Base-by-base conservation (phyloP, 2,888 invertebrate species). In the Icerya purchasi region DNA sequence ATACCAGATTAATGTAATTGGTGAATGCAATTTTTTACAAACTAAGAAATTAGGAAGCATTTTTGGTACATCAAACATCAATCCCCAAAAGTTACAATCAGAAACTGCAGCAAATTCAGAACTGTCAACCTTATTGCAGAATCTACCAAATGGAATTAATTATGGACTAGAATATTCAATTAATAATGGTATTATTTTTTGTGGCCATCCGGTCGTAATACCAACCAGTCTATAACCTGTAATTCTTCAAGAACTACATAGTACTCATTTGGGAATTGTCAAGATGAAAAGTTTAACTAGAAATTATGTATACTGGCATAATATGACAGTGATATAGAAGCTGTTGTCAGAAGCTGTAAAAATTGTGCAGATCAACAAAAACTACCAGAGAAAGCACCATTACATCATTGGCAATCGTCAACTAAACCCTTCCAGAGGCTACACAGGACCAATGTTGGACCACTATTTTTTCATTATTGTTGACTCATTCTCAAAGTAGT, bases 241-340 rank as follows among this genome's bases (percentile, higher is more conserved):
- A n/a, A n/a, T n/a, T n/a, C n/a, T n/a, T n/a, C n/a, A n/a, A n/a
- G n/a, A n/a, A n/a, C n/a, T n/a, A n/a, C n/a, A n/a, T n/a, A n/a
- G n/a, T n/a, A n/a, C n/a, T n/a, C n/a, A n/a, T n/a, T n/a, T n/a
- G n/a, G n/a, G n/a, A n/a, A n/a, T 67, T 14, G 64, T 64, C 2
- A 66, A 65, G 49, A 68, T 67, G 65, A 67, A 68, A 56, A 53
- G 62, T 5, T 50, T 67, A 8, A 66, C 66, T n/a, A 58, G 67
- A 22, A 63, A 64, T 2, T 66, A 66, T 55, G 64, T 66, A 21
- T 67, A 64, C 63, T 69, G 66, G 66, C 63, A 62, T 18, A 61
- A 64, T 50, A 58, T 1, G 67, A 68, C 54, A 53, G 53, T 50
- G 65, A 65, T 51, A 65, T 66, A 21, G 66, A 66, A 57, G 2